Conservation (phyloP, 2,113 vertebrate species). For the Camelus bactrianus region DNA sequence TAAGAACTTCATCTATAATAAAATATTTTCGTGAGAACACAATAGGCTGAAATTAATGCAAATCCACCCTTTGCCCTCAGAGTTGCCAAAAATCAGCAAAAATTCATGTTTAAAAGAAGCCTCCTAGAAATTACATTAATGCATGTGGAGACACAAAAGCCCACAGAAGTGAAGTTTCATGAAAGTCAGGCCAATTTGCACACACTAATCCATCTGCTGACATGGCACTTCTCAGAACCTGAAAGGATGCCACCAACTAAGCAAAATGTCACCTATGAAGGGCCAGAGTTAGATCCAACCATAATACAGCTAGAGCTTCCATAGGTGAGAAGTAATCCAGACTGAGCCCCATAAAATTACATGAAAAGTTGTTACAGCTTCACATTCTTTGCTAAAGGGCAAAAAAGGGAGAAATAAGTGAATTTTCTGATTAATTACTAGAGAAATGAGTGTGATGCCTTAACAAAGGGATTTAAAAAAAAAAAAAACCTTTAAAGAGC, state of each 20-base stretch:
- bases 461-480: conserved; percentile 76
- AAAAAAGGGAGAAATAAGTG: conserved; percentile 60
- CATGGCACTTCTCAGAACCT: conserved; percentile 68
- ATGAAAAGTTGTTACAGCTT: conserved; percentile 31
- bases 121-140: not conserved
- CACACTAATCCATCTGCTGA: conserved; percentile 67
- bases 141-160: not conserved
- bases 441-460: conserved; percentile 66
- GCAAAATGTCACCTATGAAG: conserved; percentile 65
- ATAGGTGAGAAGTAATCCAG: conserved; percentile 44
- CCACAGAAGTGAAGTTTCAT: conserved; percentile 56
- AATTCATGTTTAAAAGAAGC: not conserved
- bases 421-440: conserved; percentile 70
- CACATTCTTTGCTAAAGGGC: not conserved
- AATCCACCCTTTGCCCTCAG: not conserved
- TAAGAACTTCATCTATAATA: not conserved
- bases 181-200: conserved; percentile 57
- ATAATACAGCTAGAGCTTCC: conserved; percentile 34
- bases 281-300: conserved; percentile 66
- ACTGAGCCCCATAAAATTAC: conserved; percentile 32
- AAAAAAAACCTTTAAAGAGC: conserved; percentile 71
- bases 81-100: not conserved
- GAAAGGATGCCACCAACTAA: conserved; percentile 71
- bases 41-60: not conserved
- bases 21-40: not conserved